Evolutionary conservation across 1,140 invertebrate species (phyloP).

Genomic region (Oedothorax gibbosus): DNA sequence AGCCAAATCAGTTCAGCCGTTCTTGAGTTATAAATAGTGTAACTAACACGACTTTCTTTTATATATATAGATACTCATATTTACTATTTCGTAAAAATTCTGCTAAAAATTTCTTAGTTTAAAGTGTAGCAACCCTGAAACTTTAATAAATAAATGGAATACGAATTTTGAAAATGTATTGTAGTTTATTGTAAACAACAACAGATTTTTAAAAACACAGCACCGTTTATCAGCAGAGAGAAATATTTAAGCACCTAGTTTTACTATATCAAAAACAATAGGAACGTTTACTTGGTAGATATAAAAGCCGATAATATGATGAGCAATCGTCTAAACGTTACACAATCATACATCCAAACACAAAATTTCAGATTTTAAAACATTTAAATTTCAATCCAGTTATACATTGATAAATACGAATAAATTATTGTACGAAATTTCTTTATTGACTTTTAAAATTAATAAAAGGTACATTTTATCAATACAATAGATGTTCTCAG

Average conservation of each 20-base stretch:
- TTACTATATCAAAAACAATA: constrained; percentile 48
- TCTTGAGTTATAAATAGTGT: no score
- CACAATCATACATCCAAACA: constrained; percentile 2
- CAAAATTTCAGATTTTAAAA: constrained; percentile 13
- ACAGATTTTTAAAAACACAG: constrained; percentile 40
- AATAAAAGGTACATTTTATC: constrained; percentile 29
- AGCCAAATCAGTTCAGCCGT: no score
- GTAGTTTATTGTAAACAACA: constrained; percentile 56
- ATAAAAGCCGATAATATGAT: neutral
- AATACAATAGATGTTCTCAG: neutral
- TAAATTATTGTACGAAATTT: constrained; percentile 23
- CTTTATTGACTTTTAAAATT: constrained; percentile 12
- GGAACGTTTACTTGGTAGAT: constrained; percentile 31
- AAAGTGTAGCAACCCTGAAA: no score
- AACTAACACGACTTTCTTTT: no score
- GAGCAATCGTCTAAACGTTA: constrained; percentile 1
- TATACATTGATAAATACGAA: neutral
- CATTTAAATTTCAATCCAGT: constrained; percentile 14
- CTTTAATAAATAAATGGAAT: neutral
- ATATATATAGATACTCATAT: no score
- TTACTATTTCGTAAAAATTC: no score
- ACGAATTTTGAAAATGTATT: constrained; percentile 47
- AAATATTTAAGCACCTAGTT: constrained; percentile 34
- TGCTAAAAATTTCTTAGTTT: no score
- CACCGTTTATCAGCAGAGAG: constrained; percentile 33